Evolutionary conservation across 2,113 vertebrate species (phyloP), one percentile per base, ranked within the genome.

Genomic region (Tragelaphus scriptus): DNA sequence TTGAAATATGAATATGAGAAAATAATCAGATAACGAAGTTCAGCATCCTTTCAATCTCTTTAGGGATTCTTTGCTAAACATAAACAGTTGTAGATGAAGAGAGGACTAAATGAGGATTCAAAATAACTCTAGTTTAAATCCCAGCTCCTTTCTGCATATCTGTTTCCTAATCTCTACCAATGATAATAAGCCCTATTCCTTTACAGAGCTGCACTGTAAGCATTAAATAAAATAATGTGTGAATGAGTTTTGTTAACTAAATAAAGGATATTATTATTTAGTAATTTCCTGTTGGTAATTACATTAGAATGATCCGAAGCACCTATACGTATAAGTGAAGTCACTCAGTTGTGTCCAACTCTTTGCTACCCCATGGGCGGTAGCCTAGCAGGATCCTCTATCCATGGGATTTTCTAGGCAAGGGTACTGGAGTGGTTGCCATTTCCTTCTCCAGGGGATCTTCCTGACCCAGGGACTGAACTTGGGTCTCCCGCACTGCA

Each of bases 21-120:
- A 91, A 93, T 47, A 96, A 93, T 77, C 14, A 40, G 40, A 4
- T 87, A 94, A 85, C 23, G 55, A 87, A 88, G 47, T 63, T 80
- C 68, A 61, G 36, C 28, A 95, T 77, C 26, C 15, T 91, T 91
- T 61, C 40, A 17, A 53, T 30, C 3, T 53, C 40, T 77, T 86
- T 59, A 63, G 44, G 10, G 56, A 40, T 65, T 92, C 7, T 88
- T 32, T 79, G n/a, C 25, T 87, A 87, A 90, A 55, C 26, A 49
- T 7, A 55, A 95, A 81, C 14, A 30, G 28, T 44, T 4, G 8
- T 68, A n/a, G 47, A 36, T 14, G 15, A 26, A 32, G 79, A 30
- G 16, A 88, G 9, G 21, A 49, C 10, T 58, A 81, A 75, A 32
- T 26, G 28, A 88, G 36, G 47, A 47, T 40, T 88, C 5, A 2